Conservation (phyloP, 1,140 invertebrate genomes). For the Drosophila watanabei region DNA sequence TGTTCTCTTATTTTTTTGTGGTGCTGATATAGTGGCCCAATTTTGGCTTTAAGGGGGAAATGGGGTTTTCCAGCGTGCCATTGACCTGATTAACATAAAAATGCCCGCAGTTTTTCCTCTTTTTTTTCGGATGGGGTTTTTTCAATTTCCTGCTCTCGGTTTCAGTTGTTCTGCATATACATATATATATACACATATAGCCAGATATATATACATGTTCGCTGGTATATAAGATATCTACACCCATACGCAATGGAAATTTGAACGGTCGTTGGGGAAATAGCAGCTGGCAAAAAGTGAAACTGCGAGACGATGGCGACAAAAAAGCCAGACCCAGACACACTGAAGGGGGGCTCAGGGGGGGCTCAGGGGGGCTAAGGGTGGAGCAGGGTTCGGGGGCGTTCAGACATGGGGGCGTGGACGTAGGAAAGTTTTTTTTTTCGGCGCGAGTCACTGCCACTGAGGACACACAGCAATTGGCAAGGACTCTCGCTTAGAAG, state of each 20-base stretch:
- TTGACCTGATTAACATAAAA: constrained; percentile 81
- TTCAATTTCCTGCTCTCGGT: constrained; percentile 57
- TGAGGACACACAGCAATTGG: constrained; percentile 42
- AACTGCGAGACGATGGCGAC: constrained; percentile 70
- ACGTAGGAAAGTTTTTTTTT: constrained; percentile 46
- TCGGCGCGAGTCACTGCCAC: constrained; percentile 18
- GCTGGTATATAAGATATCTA: constrained; percentile 41
- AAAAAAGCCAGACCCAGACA: constrained; percentile 68
- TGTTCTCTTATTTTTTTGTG: neutral
- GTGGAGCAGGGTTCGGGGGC: neutral
- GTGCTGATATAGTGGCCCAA: constrained; percentile 27
- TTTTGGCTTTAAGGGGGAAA: constrained; percentile 18
- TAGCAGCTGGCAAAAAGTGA: constrained; percentile 69
- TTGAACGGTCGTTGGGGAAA: constrained; percentile 64
- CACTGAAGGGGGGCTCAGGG: constrained; percentile 19
- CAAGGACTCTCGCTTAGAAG: constrained; percentile 61
- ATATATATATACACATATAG: constrained; percentile 8
- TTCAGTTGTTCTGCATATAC: constrained; percentile 28
- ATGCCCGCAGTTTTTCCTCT: constrained; percentile 64
- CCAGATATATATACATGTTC: constrained; percentile 13
- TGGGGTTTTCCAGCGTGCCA: constrained; percentile 52
- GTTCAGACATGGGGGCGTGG: constrained; percentile 48
- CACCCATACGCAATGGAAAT: constrained; percentile 70
- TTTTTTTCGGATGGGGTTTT: constrained; percentile 32
- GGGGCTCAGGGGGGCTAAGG: neutral